Conservation (phyloP, 1,140 invertebrate species). For the Drosophila nebulosa region DNA sequence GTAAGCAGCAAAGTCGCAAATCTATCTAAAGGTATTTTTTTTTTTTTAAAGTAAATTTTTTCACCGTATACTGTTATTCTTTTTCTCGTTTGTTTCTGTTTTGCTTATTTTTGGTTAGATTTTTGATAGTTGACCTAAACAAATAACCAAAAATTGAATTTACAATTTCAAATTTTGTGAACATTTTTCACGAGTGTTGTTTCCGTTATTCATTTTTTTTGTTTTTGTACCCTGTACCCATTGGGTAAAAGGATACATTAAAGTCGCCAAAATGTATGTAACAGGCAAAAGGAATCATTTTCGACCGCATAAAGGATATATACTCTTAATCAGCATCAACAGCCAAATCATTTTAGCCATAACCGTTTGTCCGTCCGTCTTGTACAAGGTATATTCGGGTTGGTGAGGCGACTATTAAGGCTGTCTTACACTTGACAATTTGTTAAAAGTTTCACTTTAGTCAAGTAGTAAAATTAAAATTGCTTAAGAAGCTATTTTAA, state of each 20-base stretch:
- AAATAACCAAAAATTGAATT: too few species aligned
- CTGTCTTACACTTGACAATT: slow-evolving; percentile 6
- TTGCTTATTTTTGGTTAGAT: slow-evolving; percentile 22
- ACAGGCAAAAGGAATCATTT: too few species aligned
- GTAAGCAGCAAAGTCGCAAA: slow-evolving; percentile 20
- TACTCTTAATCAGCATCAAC: too few species aligned
- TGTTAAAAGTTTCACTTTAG: background rate
- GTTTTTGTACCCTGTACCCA: too few species aligned
- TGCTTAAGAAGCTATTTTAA: too few species aligned
- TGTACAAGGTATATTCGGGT: too few species aligned
- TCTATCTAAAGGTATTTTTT: background rate
- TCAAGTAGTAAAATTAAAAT: too few species aligned
- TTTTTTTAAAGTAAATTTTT: slow-evolving; percentile 19
- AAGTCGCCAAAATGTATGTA: too few species aligned
- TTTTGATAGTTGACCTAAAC: slow-evolving; percentile 57
- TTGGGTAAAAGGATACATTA: too few species aligned
- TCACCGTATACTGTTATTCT: background rate
- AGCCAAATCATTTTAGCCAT: too few species aligned
- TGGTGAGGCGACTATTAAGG: background rate
- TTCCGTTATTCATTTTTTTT: background rate
- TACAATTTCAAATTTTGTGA: slow-evolving; percentile 12
- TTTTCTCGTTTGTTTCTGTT: background rate
- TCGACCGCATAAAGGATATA: too few species aligned
- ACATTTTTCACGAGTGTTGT: background rate
- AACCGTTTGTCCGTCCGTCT: too few species aligned